phyloP scores from a whole-genome alignment of 2,113 vertebrate genomes.

The Dromas ardeola region DNA sequence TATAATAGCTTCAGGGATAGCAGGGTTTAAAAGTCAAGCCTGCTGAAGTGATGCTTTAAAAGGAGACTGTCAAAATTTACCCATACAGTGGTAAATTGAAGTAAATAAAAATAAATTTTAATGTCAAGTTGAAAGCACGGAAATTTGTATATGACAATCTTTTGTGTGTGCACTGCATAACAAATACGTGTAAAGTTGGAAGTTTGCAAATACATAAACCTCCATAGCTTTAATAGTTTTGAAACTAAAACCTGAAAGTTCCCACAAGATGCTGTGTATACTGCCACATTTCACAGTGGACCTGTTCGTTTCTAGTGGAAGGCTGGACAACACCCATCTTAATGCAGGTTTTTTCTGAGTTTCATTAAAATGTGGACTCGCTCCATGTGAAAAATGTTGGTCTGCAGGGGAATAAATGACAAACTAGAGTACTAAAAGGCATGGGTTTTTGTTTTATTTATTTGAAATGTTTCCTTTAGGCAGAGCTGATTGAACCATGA shows the following conservation, averaged over 20 bases:
- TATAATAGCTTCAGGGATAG: not conserved
- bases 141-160: not conserved
- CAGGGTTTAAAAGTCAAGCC: not conserved
- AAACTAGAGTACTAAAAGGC: not conserved
- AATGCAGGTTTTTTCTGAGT: not conserved
- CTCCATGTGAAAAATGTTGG: not conserved
- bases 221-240: not conserved
- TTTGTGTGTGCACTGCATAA: not conserved
- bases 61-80: not conserved
- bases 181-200: not conserved
- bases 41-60: not conserved
- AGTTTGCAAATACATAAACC: not conserved
- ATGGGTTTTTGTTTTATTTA: not conserved
- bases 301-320: not conserved
- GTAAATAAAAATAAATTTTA: not conserved
- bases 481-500: not conserved
- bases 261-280: accelerated
- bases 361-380: not conserved
- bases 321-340: not conserved
- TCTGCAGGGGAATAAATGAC: not conserved
- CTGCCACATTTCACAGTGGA: not conserved
- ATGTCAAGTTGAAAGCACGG: not conserved
- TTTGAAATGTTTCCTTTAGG: not conserved
- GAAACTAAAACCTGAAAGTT: not conserved
- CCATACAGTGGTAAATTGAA: not conserved